Evolutionary conservation across 2,888 invertebrate species (phyloP).

Genomic region (Xanthia togata): DNA sequence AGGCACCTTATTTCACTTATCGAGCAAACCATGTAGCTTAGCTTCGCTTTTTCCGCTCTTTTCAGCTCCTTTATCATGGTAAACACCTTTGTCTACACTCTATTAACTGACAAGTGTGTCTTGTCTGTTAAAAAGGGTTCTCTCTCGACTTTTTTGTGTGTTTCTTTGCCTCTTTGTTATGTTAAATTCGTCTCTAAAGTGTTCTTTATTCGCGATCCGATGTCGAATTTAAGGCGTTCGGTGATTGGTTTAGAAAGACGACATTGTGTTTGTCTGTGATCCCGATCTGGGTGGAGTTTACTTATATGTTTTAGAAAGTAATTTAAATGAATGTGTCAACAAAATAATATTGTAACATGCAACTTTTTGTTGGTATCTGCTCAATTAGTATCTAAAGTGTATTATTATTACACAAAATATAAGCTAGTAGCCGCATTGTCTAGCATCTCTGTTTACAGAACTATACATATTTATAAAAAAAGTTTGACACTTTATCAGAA

Average conservation of each 20-base stretch:
- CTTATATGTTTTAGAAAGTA: too few species aligned
- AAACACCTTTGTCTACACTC: conserved; percentile 75
- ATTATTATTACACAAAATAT: not conserved
- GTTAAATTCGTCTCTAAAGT: conserved; percentile 66
- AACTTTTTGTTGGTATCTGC: not conserved
- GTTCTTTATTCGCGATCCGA: conserved; percentile 45
- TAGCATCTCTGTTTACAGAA: not conserved
- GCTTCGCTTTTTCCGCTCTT: conserved; percentile 46
- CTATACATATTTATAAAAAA: conserved; percentile 15
- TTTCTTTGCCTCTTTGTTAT: conserved; percentile 67
- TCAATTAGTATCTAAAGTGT: too few species aligned
- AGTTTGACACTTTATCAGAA: not conserved
- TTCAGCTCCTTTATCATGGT: conserved; percentile 70
- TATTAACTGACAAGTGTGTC: conserved; percentile 73
- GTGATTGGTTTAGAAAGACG: conserved; percentile 39
- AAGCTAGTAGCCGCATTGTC: not conserved
- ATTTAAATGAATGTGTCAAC: not conserved
- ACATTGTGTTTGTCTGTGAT: conserved; percentile 20
- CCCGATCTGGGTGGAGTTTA: not conserved
- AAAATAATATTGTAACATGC: not conserved
- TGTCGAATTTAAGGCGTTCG: conserved; percentile 35
- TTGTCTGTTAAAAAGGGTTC: conserved; percentile 67
- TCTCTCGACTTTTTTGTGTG: conserved; percentile 59
- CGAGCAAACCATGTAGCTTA: conserved; percentile 53
- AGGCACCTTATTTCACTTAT: conserved; percentile 72